Percentiles rank a stretch among this genome's conserved stretches.
Evolutionary conservation across 2,888 invertebrate genomes (phyloP).

Genomic region (Gymnocheta viridis): DNA sequence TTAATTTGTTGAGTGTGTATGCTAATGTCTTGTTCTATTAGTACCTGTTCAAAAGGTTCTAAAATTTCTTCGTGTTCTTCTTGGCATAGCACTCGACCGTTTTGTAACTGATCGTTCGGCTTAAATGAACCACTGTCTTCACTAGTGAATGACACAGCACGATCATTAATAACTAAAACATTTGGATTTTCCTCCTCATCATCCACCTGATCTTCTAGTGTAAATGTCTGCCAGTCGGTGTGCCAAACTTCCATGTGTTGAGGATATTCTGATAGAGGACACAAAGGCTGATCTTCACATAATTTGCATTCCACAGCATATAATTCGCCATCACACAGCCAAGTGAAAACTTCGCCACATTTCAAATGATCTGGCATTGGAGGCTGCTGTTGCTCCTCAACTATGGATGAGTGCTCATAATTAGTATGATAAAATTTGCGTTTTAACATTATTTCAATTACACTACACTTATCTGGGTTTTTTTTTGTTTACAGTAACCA

Average conservation of each 20-base stretch:
- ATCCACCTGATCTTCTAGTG: neutral
- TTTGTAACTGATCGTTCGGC: slow-evolving; percentile 1
- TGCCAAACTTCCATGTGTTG: slow-evolving; percentile 79
- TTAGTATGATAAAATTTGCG: neutral
- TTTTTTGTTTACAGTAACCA: neutral
- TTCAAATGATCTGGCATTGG: slow-evolving; percentile 70
- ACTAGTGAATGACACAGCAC: neutral
- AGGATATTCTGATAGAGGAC: slow-evolving; percentile 75
- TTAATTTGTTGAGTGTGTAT: slow-evolving; percentile 8
- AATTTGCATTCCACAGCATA: slow-evolving; percentile 77
- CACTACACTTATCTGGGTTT: too few species aligned
- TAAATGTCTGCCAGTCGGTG: slow-evolving; percentile 71
- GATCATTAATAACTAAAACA: neutral
- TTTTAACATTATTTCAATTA: neutral
- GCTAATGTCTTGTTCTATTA: slow-evolving; percentile 59
- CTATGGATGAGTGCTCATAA: neutral
- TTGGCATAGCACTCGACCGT: neutral
- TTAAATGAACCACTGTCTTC: slow-evolving; percentile 45
- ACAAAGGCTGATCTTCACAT: slow-evolving; percentile 77
- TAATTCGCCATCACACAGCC: slow-evolving; percentile 76
- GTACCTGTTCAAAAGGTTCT: slow-evolving; percentile 68
- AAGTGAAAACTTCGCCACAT: slow-evolving; percentile 77
- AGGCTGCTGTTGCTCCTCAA: neutral
- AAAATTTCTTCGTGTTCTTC: slow-evolving; percentile 20
- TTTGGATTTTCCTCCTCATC: slow-evolving; percentile 2